Evolutionary conservation across 2,113 vertebrate species (phyloP), one percentile per base, ranked within the genome.

Genomic region (Aphyosemion australe): DNA sequence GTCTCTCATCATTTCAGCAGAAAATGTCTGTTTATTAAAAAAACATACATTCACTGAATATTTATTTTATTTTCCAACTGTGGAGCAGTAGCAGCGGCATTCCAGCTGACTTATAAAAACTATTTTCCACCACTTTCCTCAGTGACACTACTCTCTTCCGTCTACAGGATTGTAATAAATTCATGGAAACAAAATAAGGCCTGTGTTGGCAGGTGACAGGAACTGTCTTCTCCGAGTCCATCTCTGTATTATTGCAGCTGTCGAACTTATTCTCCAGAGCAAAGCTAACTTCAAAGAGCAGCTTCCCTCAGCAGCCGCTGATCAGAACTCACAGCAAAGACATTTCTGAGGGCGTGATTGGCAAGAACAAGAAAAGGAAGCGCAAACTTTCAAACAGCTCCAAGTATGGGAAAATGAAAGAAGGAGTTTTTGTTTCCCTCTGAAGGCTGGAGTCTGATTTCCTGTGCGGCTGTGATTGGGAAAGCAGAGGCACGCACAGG

Each of bases 401-500:
- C 74, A 78, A 87, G 84, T 88, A 72, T 74, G 79, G 84, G 81
- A 89, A 85, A 88, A 90, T 84, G 75, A 90, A 88, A 83, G 74
- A 82, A 79, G 69, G 56, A 51, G 21, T 76, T 80, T 83, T 74
- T 75, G 85, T 87, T 87, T 80, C 83, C 59, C 82, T 88, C 78
- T 82, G 74, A 87, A 87, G 89, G 80, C 87, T 80, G 85, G 79
- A 89, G 85, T 85, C 82, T 86, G 76, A 89, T 90, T 91, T 91
- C 91, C 89, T 90, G 86, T 89, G 79, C 54, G 71, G 79, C 84
- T 85, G 76, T 91, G 90, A 91, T 92, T 91, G 87, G 84, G 85
- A 91, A 89, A 92, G 84, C 90, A 92, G 91, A 89, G 83, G 80
- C 84, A 84, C 66, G 65, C 78, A 70, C 74, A 76, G 85, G 82